Evolutionary conservation across 2,888 invertebrate genomes (phyloP), one percentile per base, ranked within the genome.

Genomic region (Alviniconcha strummeri): DNA sequence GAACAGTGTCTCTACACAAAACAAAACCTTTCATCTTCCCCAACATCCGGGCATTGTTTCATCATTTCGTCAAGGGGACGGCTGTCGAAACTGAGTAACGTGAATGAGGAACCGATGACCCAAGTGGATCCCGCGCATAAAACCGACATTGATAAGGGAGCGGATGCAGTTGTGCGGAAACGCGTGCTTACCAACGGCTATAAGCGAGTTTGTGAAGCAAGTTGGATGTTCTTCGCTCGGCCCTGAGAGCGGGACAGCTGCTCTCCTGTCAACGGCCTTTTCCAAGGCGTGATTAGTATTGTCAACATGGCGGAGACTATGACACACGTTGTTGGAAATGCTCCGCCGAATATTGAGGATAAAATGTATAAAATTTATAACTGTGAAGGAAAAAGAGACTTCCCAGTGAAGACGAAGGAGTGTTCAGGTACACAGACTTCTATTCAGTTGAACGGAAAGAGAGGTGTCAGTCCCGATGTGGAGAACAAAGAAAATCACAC

Each of bases 401-500:
- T 85, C 64, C 83, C 80, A 15, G 69, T 81, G 60, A 79, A 36
- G 36, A 36, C 19, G 80, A 85, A 81, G 60, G 85, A 85, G 36
- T 83, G 78, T 77, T 80, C 83, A 77, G 83, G 83, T 75, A 85
- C 85, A 54, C 85, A 85, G 71, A 85, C 85, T 56, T 67, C 80
- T n/a, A n/a, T 81, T 83, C 83, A 81, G 80, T 71, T 84, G 72
- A 84, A 84, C 78, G 84, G 84, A 71, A 80, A 69, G 75, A 84
- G 80, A 67, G 81, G 77, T 64, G 83, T 57, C 19, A 83, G 60
- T 67, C 82, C 82, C 36, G 84, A 84, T 55, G 84, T 81, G 69
- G 85, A 85, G 82, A 85, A 85, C 85, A 85, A 85, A 85, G 85
- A 85, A 83, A 85, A 85, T 60, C 71, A 81, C 54, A 79, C 82